Base-by-base conservation (phyloP, 2,113 vertebrate genomes). In the Rhabdomys dilectus region DNA sequence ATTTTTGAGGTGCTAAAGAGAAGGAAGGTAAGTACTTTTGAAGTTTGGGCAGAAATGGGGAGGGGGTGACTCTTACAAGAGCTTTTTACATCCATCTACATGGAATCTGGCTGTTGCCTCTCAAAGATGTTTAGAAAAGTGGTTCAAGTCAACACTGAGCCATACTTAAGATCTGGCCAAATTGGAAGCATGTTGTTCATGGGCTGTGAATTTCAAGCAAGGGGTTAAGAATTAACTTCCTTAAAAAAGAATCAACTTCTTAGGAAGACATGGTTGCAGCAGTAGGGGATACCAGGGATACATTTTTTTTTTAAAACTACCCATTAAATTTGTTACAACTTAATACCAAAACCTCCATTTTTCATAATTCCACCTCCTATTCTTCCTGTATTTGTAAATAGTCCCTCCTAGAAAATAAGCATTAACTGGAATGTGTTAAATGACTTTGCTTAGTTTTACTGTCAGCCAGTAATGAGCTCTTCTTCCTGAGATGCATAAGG, bases 401-500 rank as follows among this genome's bases (percentile, higher is more conserved):
- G 97, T 95, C 89, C 93, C 96, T 92, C 68, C 77, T 96, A 92
- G 58, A 92, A 98, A 97, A 95, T 95, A 95, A 97, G 90, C 96
- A 95, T 97, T 39, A 97, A 98, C 88, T 97, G 95, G 97, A 98
- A 97, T 97, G 98, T 97, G 96, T 96, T 72, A 92, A 93, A 89
- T 96, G 91, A 91, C 62, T 97, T 96, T 95, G 93, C 95, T 97
- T 97, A 98, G 91, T 97, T 96, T 70, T 97, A 82, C 87, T 96
- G 93, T 95, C 88, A 96, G 96, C 97, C 96, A 97, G 77, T 95
- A 93, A 88, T 98, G 97, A 96, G 96, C 85, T 62, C 94, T 97
- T 98, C 93, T 98, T 98, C 81, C 91, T 97, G 97, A 98, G 93
- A 97, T 98, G 97, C 96, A 98, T 97, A 98, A 97, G 91, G 94